phyloP scores from a whole-genome alignment of 1,140 invertebrate genomes.

The Ips typographus region DNA sequence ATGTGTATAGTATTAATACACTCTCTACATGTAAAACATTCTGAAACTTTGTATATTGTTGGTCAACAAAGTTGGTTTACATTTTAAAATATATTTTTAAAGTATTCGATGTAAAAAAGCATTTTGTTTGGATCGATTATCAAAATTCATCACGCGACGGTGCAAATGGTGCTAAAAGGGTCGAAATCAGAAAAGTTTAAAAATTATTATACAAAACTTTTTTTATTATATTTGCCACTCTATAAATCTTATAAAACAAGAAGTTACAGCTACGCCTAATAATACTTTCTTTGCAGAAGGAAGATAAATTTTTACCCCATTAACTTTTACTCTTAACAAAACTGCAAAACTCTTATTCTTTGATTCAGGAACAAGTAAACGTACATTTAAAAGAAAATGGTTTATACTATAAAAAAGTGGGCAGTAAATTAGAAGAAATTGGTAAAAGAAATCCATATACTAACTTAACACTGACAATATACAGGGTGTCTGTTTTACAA shows the following conservation, averaged over 20 bases:
- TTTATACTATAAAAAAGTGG: neutral
- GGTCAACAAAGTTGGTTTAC: neutral
- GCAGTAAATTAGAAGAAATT: neutral
- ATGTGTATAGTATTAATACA: neutral
- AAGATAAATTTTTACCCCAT: neutral
- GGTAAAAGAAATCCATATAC: constrained; percentile 3
- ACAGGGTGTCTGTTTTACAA: neutral
- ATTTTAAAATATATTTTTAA: neutral
- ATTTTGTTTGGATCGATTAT: neutral
- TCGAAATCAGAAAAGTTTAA: neutral
- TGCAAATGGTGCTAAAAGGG: neutral
- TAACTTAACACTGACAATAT: neutral
- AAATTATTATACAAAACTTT: constrained; percentile 26
- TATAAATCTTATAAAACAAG: constrained; percentile 33
- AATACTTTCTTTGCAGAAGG: constrained; percentile 25
- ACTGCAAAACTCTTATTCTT: constrained; percentile 2
- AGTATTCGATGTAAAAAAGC: neutral
- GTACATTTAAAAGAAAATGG: constrained; percentile 10
- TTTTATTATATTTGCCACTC: constrained; percentile 27
- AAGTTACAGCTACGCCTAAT: constrained; percentile 19
- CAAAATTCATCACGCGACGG: neutral
- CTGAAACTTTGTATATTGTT: neutral
- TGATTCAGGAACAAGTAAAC: neutral
- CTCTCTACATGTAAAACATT: neutral
- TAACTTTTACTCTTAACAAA: too few species aligned